Evolutionary conservation across 2,113 vertebrate genomes (phyloP).

Genomic region (Eulemur macaco): DNA sequence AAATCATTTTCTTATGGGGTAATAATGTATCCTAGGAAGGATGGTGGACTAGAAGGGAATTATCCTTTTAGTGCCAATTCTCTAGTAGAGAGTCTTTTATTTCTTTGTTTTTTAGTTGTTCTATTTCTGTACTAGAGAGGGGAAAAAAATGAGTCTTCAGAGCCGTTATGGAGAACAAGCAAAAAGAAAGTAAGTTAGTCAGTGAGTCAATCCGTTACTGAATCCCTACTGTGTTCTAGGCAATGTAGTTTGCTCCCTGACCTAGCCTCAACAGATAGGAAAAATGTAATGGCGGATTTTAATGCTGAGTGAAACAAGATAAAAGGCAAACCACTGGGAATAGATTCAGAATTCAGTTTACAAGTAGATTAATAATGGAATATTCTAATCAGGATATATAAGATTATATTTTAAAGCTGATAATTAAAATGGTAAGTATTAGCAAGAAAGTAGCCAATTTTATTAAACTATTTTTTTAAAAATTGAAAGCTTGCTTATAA

Average conservation of each 20-base stretch:
- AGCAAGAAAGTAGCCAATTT: background rate
- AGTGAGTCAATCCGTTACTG: background rate
- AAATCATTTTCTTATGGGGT: background rate
- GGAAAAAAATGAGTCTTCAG: background rate
- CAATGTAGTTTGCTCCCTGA: background rate
- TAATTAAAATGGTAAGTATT: background rate
- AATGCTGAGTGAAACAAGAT: background rate
- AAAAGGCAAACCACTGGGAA: background rate
- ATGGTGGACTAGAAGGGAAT: background rate
- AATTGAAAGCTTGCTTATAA: conserved; percentile 5
- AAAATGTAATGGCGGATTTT: background rate
- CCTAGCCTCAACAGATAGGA: background rate
- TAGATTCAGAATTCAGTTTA: conserved; percentile 17
- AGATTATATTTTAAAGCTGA: background rate
- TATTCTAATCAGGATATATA: background rate
- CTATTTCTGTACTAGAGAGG: background rate
- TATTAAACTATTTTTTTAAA: background rate
- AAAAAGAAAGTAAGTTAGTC: background rate
- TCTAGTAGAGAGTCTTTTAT: background rate
- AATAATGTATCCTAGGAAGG: background rate
- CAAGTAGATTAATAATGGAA: background rate
- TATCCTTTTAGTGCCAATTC: background rate
- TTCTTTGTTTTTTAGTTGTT: background rate
- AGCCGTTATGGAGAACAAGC: background rate
- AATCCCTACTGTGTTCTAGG: background rate